Percentiles rank a stretch among this genome's conserved stretches.
Evolutionary conservation across 64 coral and sea anemone species (phyloP).

Genomic region (Cladopsammia gracilis): DNA sequence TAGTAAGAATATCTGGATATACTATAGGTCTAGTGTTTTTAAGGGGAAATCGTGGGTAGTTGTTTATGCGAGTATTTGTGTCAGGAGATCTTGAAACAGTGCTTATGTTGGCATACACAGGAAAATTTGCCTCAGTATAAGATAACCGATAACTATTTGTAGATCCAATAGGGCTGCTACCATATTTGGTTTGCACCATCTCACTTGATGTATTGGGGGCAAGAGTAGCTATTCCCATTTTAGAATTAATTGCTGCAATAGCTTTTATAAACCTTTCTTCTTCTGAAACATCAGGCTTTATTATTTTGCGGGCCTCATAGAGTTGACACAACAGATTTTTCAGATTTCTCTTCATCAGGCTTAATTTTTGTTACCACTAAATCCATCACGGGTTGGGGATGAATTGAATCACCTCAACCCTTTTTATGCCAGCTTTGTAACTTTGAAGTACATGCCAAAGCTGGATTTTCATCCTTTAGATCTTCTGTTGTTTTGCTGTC

Average conservation of each 20-base stretch:
- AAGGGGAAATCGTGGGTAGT: slow-evolving; percentile 63
- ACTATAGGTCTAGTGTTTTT: slow-evolving; percentile 3
- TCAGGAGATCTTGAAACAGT: slow-evolving; percentile 26
- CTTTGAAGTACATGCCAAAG: slow-evolving; percentile 23
- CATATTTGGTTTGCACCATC: slow-evolving; percentile 63
- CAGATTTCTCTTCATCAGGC: slow-evolving; percentile 17
- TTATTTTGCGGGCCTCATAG: slow-evolving; percentile 54
- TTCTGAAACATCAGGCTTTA: neutral
- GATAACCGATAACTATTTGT: slow-evolving; percentile 57
- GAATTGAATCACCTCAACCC: slow-evolving; percentile 29
- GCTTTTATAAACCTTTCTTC: slow-evolving; percentile 48
- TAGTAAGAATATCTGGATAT: slow-evolving; percentile 44
- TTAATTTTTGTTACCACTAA: slow-evolving; percentile 26
- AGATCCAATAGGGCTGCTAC: slow-evolving; percentile 34
- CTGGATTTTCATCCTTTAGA: slow-evolving; percentile 6
- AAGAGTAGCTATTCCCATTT: slow-evolving; percentile 49
- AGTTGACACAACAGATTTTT: slow-evolving; percentile 27
- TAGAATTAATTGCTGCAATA: slow-evolving; percentile 46
- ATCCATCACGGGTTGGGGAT: slow-evolving; percentile 35
- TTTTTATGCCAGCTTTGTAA: slow-evolving; percentile 37
- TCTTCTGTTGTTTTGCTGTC: slow-evolving; percentile 49
- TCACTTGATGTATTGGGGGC: slow-evolving; percentile 25
- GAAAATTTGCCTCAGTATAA: slow-evolving; percentile 59
- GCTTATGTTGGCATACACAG: slow-evolving; percentile 28
- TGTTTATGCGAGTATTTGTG: neutral